Evolutionary conservation across 2,888 invertebrate species (phyloP), one percentile per base, ranked within the genome.

Genomic region (Pristionchus entomophagus): DNA sequence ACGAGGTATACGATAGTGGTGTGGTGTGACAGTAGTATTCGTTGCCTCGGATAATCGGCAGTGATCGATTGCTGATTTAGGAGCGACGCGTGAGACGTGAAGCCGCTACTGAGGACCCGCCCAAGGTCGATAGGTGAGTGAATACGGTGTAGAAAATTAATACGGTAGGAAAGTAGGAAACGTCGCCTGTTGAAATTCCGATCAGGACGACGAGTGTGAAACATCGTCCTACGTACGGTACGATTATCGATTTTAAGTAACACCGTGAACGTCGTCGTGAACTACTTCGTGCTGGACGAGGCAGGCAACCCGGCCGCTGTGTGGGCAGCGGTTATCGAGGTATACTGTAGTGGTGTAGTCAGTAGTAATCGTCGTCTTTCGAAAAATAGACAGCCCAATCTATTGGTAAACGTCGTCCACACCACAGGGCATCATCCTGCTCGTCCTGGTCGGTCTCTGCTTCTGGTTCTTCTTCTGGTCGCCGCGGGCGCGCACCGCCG

Each of bases 361-460:
- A 22, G 32, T 73, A 14, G 45, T 22, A 73, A 2, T 26, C 45
- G 12, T 73, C 73, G 73, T 41, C 26, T 26, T 38, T 73, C 73
- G 73, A 73, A 73, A 73, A 41, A 3, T 73, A 3, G 51, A 32
- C 51, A 53, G 78, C 17, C 32, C 2, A 17, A 32, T 0, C 19
- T n/a, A 17, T 80, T 80, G 22, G 73, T 38, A 73, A 51, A 35
- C 53, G 35, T 56, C 73, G 73, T 26, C 41, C 85, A 65, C 45
- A 29, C 56, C 29, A 12, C 80, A 86, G 86, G 86, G 86, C 19
- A 65, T 86, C 32, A n/a, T 86, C 53, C 73, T 86, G 26, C 59
- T 86, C 29, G 78, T 41, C 17, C 32, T 86, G 35, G n/a, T 86
- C 78, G 83, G 59, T 49, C 29, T 22, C 45, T 77, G 41, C 84